Evolutionary conservation across 2,113 vertebrate species (phyloP), one percentile per base, ranked within the genome.

Genomic region (Collichthys lucidus): DNA sequence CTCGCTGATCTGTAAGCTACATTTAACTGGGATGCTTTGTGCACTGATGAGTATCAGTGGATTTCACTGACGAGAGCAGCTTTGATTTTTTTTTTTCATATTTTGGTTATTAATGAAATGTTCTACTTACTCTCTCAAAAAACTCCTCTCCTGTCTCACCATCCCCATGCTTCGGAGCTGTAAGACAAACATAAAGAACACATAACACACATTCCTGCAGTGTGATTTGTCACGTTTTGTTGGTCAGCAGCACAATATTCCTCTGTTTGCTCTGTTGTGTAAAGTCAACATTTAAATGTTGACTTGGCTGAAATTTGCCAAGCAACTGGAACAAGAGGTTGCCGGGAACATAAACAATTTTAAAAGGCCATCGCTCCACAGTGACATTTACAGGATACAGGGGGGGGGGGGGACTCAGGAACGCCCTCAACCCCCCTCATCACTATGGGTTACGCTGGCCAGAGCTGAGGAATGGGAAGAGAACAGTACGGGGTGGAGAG

Each of bases 371-470:
- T 83, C 42, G 71, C 77, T 91, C 78, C 83, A 73, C 62, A 24
- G 79, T 94, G 94, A 95, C 95, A 94, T 95, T 95, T 94, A 94
- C 91, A 93, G 88, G 93, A 92, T 89, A 82, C 50, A 3, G 26
- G 47, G 26, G 26, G 47, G 35, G 72, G 65, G 74, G 85, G 81
- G 9, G 83, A 49, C 46, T 44, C 42, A 52, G 76, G 61, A 87
- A 90, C 47, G 63, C 86, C 88, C 77, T 56, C 52, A 50, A 63
- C 82, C 55, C 67, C 75, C 68, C 76, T 78, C 72, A 94, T 96
- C 88, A n/a, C 95, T 77, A 93, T 22, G 94, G 95, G 95, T 92
- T 95, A 95, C 95, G 17, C 81, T 80, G 81, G 70, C 79, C 71
- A 6, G 66, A 76, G 82, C 91, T 75, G 63, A 94, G 88, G 95